Evolutionary conservation across 1,140 invertebrate species (phyloP).

Genomic region (Myzus persicae): DNA sequence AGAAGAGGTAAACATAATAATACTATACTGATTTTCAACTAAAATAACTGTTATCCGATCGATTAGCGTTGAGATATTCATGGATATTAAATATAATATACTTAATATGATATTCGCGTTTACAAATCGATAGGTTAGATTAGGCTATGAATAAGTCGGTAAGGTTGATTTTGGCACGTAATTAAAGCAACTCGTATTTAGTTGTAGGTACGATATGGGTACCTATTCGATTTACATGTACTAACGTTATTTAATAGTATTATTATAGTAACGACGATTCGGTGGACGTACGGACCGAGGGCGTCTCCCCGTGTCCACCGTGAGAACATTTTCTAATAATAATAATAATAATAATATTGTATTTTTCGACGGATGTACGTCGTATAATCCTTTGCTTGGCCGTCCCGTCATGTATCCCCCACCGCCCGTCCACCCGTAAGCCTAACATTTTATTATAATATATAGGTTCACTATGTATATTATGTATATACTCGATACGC

Average conservation of each 20-base stretch:
- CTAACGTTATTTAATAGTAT: not conserved
- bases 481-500: not conserved
- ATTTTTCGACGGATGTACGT: conserved; percentile 14
- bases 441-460: not conserved
- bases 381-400: conserved; percentile 36
- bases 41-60: not conserved
- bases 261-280: not conserved
- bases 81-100: not conserved
- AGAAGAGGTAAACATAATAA: conserved; percentile 43
- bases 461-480: not conserved
- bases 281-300: not conserved
- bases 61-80: not conserved
- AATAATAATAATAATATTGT: conserved; percentile 4
- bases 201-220: not conserved
- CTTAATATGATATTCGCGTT: not conserved
- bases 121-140: not conserved
- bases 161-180: not conserved
- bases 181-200: not conserved
- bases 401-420: conserved; percentile 28
- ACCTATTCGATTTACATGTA: not conserved
- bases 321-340: conserved; percentile 15
- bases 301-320: not conserved
- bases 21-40: not conserved
- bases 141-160: too few relatives aligned
- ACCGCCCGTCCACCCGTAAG: not conserved